Evolutionary conservation across 1,140 invertebrate genomes (phyloP).

Genomic region (Maconellicoccus hirsutus): DNA sequence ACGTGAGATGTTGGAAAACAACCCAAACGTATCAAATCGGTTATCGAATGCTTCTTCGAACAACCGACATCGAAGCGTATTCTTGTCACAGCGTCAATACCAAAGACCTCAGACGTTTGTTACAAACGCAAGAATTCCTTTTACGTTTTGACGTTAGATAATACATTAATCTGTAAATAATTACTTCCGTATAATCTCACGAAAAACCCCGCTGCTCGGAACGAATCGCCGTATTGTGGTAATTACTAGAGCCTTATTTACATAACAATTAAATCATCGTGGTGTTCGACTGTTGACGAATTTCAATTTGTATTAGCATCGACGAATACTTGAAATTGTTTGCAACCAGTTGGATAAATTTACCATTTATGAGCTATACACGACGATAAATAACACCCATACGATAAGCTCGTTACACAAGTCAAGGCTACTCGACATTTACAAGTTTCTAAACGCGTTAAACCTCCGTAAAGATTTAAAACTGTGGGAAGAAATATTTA

Average conservation of each 20-base stretch:
- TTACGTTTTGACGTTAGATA: neutral
- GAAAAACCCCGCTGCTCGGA: too few relatives aligned
- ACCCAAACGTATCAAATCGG: neutral
- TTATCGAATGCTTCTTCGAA: neutral
- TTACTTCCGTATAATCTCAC: too few relatives aligned
- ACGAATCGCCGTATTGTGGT: too few relatives aligned
- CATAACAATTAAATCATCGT: too few relatives aligned
- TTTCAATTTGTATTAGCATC: too few relatives aligned
- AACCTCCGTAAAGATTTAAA: neutral
- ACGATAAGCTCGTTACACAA: neutral
- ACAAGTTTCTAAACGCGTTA: neutral
- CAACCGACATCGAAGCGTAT: neutral
- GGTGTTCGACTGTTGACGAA: too few relatives aligned
- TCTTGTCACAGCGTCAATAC: neutral
- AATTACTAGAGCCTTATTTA: too few relatives aligned
- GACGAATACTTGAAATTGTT: too few relatives aligned
- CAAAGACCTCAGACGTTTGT: neutral
- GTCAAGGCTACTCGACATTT: neutral
- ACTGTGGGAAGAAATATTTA: slow-evolving; percentile 1
- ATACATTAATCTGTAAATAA: neutral
- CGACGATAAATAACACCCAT: neutral
- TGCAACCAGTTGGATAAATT: too few relatives aligned
- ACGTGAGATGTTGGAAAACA: neutral
- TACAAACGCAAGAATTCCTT: neutral
- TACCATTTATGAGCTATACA: neutral